Conservation (phyloP, 2,113 vertebrate genomes). For the Pachycephala philippinensis region DNA sequence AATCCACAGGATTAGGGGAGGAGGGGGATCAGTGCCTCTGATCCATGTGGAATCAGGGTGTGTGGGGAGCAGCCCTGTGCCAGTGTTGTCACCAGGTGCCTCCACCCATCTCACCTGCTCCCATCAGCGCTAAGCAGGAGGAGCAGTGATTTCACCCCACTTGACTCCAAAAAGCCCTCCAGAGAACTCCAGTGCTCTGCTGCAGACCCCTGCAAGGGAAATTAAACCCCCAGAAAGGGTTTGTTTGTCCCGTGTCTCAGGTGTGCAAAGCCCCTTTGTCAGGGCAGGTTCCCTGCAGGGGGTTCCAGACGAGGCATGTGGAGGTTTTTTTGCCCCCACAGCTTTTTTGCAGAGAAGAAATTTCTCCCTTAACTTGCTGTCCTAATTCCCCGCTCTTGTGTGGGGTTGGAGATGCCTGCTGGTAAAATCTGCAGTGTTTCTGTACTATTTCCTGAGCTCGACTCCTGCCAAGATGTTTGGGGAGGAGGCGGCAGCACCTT, state of each 20-base stretch:
- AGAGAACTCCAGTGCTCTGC: background rate
- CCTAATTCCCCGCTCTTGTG: background rate
- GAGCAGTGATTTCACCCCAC: background rate
- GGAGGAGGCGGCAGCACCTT: background rate
- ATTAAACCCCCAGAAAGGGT: background rate
- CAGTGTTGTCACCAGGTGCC: rapidly evolving
- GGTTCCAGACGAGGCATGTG: rapidly evolving
- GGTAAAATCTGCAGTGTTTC: background rate
- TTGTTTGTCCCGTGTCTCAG: background rate
- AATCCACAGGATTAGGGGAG: background rate
- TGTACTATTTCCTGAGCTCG: background rate
- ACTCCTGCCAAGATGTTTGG: background rate
- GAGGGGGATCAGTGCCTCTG: background rate
- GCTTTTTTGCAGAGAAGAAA: background rate
- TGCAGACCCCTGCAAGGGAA: background rate
- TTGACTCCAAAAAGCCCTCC: background rate
- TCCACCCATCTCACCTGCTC: background rate
- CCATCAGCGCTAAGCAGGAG: rapidly evolving
- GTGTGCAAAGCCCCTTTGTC: background rate
- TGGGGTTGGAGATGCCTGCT: background rate
- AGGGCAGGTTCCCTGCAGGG: rapidly evolving
- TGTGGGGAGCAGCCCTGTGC: background rate
- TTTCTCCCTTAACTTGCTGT: background rate
- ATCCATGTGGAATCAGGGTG: rapidly evolving
- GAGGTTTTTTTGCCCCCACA: background rate